Evolutionary conservation across 2,797 vertebrate species (phyloP).

Genomic region (Myotis daubentonii): DNA sequence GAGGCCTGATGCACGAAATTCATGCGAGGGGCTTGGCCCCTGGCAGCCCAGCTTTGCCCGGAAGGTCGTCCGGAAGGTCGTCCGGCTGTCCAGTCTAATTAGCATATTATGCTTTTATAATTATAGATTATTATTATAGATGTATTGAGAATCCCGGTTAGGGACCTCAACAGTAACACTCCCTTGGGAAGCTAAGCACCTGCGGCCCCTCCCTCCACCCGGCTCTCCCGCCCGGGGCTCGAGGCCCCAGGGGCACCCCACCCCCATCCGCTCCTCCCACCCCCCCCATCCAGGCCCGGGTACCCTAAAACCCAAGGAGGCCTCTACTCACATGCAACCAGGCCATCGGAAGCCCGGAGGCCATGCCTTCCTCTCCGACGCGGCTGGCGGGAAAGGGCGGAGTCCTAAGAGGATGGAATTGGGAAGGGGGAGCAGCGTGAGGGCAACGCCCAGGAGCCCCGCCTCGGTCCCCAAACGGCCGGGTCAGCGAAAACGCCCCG

Average conservation of each 20-base stretch:
- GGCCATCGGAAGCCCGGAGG: conserved; percentile 12
- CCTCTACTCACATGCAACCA: conserved; percentile 73
- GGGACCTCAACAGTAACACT: not conserved
- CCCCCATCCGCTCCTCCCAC: too few species aligned
- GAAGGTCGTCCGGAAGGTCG: too few species aligned
- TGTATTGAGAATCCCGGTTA: not conserved
- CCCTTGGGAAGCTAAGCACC: not conserved
- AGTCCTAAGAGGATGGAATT: conserved; percentile 6
- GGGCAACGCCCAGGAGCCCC: not conserved
- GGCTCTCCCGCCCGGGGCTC: not conserved
- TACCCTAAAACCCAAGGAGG: not conserved
- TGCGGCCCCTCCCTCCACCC: not conserved
- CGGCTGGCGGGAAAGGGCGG: not conserved
- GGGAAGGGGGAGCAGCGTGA: not conserved
- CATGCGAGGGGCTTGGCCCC: too few species aligned
- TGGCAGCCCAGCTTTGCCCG: too few species aligned
- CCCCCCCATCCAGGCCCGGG: not conserved
- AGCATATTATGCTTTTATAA: too few species aligned
- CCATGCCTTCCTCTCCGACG: conserved; percentile 28
- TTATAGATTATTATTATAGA: too few species aligned
- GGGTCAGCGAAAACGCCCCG: not conserved
- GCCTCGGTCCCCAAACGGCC: accelerated
- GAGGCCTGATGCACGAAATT: too few species aligned
- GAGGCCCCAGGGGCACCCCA: not conserved
- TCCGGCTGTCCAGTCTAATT: too few species aligned